These are phyloP conservation scores for Alligator mississippiensis DNA, from an alignment of 2,113 vertebrate genomes.

Conservation along the genomic window DNA sequence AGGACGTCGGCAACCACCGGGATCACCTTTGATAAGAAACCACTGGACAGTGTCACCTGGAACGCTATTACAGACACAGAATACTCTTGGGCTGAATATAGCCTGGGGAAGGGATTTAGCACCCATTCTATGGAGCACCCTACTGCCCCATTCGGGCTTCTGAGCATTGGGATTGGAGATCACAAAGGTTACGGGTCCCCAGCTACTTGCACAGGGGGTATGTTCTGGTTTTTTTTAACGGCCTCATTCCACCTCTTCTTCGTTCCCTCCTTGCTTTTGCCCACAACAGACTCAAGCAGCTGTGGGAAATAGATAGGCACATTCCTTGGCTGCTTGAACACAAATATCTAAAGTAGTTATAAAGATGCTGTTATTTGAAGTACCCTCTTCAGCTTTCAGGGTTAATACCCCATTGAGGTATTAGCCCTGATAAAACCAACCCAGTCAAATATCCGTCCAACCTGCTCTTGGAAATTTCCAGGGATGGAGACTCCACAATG, in stretches of 20 bases:
- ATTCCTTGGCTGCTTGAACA: too few relatives aligned
- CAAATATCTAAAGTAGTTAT: too few relatives aligned
- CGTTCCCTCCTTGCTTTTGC: too few relatives aligned
- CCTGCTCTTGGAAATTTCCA: too few relatives aligned
- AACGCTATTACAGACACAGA: slow-evolving; percentile 61
- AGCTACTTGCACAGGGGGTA: slow-evolving; percentile 67
- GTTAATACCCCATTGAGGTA: too few relatives aligned
- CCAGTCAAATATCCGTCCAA: too few relatives aligned
- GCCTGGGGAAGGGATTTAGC: slow-evolving; percentile 10
- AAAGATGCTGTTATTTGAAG: too few relatives aligned
- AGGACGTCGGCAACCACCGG: neutral
- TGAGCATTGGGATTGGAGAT: slow-evolving; percentile 72
- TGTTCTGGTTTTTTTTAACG: neutral
- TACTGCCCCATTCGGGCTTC: slow-evolving; percentile 70
- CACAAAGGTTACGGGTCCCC: slow-evolving; percentile 73
- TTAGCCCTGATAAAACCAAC: too few relatives aligned
- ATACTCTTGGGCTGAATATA: slow-evolving; percentile 78
- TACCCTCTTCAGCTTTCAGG: too few relatives aligned
- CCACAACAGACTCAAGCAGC: too few relatives aligned
- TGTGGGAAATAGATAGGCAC: too few relatives aligned
- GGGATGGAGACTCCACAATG: too few relatives aligned
- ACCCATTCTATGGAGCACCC: slow-evolving; percentile 49
- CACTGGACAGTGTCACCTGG: slow-evolving; percentile 64
- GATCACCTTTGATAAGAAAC: slow-evolving; percentile 63
- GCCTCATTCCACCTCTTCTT: neutral